Percentiles rank a stretch among this genome's conserved stretches.
These are phyloP conservation scores for Argyresthia goedartella DNA, from an alignment of 2,888 invertebrate species.

Conservation along the genomic window DNA sequence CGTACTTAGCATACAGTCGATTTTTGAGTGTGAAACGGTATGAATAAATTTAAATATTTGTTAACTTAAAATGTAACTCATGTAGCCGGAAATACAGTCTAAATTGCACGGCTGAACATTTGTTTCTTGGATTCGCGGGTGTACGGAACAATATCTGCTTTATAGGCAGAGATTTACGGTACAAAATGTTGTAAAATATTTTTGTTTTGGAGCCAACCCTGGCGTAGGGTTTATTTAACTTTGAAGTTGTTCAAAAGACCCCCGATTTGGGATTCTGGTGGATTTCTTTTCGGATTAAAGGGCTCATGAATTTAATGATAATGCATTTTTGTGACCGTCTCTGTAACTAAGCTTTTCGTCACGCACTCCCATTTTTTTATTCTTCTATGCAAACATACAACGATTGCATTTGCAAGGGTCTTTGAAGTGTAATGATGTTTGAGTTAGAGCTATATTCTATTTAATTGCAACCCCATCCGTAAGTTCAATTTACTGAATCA, in stretches of 20 bases:
- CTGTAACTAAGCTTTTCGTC: slow-evolving; percentile 37
- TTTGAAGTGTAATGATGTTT: not conserved
- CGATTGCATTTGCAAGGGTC: not conserved
- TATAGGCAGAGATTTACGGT: slow-evolving; percentile 6
- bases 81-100: slow-evolving; percentile 69
- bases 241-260: slow-evolving; percentile 69
- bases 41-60: slow-evolving; percentile 70
- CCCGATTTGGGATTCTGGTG: slow-evolving; percentile 63
- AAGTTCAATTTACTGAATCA: no score
- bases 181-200: slow-evolving; percentile 1
- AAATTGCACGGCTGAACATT: slow-evolving; percentile 45
- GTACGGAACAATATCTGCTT: not conserved
- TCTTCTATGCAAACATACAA: not conserved
- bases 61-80: slow-evolving; percentile 70
- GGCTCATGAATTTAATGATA: slow-evolving; percentile 68
- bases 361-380: slow-evolving; percentile 19
- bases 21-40: slow-evolving; percentile 10
- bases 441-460: not conserved
- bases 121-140: not conserved
- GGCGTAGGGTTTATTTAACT: slow-evolving; percentile 23
- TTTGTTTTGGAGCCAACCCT: not conserved
- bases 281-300: slow-evolving; percentile 69
- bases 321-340: slow-evolving; percentile 44
- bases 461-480: not conserved
- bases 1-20: not conserved